Evolutionary conservation across 2,888 invertebrate species (phyloP), one percentile per base, ranked within the genome.

Genomic region (Diplazon laetatorius): DNA sequence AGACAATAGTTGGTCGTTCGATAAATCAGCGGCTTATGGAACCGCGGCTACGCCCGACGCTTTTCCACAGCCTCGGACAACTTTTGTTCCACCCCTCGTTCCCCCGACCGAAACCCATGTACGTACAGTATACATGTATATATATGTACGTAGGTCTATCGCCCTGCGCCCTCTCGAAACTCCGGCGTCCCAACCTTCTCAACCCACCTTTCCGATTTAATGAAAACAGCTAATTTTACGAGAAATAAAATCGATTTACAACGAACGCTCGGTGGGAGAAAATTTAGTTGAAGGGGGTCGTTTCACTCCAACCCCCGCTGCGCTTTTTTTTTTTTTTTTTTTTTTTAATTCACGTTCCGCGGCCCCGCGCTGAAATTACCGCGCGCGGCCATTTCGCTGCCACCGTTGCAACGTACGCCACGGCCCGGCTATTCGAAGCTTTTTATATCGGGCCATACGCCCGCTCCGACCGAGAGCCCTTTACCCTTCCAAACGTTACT

Each of bases 201-300:
- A 30, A 14, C 74, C 55, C 30, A 20, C 68, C 55, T 16, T 55
- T 68, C 9, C 68, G 71, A 76, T 82, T 84, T 85, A 82, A 82
- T 83, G 82, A 82, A 85, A 83, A 78, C 81, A 82, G 80, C 81
- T 82, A 84, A 82, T 82, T 83, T 82, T 80, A 78, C 80, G 71
- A 73, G 72, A 52, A 74, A 80, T 76, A 73, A 74, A 82, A 82
- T 83, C 81, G 82, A 82, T 83, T 80, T 76, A 80, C 73, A 74
- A 18, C 39, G 63, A 30, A 39, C n/a, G 30, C 20, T 9, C 14
- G 65, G 48, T 20, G 12, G 50, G 35, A 46, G 60, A 20, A 75
- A 81, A 79, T 77, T 65, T 60, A 60, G 68, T 72, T 35, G 59
- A 25, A 8, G 8, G 42, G 39, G 30, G 60, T 46, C 71, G 25